Conservation (phyloP, 2,888 invertebrate genomes). For the Hesperia comma region DNA sequence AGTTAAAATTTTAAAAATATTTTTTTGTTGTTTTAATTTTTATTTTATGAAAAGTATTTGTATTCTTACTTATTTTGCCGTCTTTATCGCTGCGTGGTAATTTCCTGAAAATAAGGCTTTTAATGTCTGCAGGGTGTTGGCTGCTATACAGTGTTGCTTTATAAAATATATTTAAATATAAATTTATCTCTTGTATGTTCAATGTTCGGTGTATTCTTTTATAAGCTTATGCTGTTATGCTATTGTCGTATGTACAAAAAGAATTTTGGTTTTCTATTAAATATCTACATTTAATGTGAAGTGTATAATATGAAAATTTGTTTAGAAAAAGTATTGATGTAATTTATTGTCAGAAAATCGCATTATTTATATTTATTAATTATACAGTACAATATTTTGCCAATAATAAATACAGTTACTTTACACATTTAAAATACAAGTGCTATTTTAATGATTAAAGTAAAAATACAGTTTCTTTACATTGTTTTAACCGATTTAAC, state of each 20-base stretch:
- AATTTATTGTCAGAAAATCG: slow-evolving; percentile 36
- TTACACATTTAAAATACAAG: slow-evolving; percentile 5
- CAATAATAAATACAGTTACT: background rate
- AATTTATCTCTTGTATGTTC: slow-evolving; percentile 25
- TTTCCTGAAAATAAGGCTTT: slow-evolving; percentile 70
- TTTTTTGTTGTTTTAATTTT: background rate
- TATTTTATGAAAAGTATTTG: background rate
- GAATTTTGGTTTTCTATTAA: slow-evolving; percentile 48
- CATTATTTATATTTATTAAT: slow-evolving; percentile 17
- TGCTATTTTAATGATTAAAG: background rate
- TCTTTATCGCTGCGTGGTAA: slow-evolving; percentile 73
- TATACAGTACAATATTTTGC: background rate
- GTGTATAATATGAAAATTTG: slow-evolving; percentile 48
- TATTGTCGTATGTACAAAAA: slow-evolving; percentile 54
- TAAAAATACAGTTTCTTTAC: background rate
- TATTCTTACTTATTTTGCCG: slow-evolving; percentile 33
- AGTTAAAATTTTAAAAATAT: background rate
- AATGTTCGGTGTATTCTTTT: slow-evolving; percentile 55
- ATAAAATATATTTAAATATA: slow-evolving; percentile 47
- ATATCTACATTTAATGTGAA: slow-evolving; percentile 44
- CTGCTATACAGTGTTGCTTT: slow-evolving; percentile 65
- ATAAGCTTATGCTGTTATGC: slow-evolving; percentile 72
- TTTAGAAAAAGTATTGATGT: slow-evolving; percentile 36
- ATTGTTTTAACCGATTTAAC: background rate
- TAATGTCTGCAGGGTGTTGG: slow-evolving; percentile 83